Base-by-base conservation (phyloP, 2,113 vertebrate genomes). In the Spea multiplicata region DNA sequence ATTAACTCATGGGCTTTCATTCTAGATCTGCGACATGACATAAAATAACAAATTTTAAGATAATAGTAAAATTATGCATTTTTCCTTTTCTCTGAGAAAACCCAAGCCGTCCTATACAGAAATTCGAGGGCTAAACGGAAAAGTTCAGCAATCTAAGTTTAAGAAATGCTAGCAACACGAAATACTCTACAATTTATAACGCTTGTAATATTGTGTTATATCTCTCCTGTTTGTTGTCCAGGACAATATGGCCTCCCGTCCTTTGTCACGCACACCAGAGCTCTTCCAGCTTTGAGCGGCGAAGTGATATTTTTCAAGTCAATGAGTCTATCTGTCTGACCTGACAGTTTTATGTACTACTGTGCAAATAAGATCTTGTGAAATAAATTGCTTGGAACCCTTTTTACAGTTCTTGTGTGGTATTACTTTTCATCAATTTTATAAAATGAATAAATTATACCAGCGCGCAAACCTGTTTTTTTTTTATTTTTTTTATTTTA, bases 301-400 rank as follows among this genome's bases (percentile, higher is more conserved):
- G 68, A 78, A 78, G 76, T 72, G 76, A 68, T 78, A 78, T 78
- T 72, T 72, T 71, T 78, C 68, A 78, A 78, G 68, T 78, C 76
- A 78, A 78, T 72, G 76, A 78, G 76, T 78, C 76, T 78, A 78
- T 78, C 68, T 78, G 76, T 78, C 76, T 78, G 62, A 47, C 17
- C 44, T 78, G 76, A 72, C 76, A 78, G 68, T 78, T 78, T 78
- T 78, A 78, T 78, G 76, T 78, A 78, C 76, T 78, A 66, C 69
- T 78, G 76, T 78, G 76, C 76, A 78, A 78, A 78, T 78, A 78
- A 72, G 69, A 71, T 78, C 76, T 78, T 71, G 69, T 78, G 76
- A 78, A 78, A 78, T 78, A 78, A 78, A 78, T 78, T 78, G 76
- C 76, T 78, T 78, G 68, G 76, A 72, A 78, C 76, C 75, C 59